Evolutionary conservation across 2,888 invertebrate genomes (phyloP), one percentile per base, ranked within the genome.

Genomic region (Eristalis pertinax): DNA sequence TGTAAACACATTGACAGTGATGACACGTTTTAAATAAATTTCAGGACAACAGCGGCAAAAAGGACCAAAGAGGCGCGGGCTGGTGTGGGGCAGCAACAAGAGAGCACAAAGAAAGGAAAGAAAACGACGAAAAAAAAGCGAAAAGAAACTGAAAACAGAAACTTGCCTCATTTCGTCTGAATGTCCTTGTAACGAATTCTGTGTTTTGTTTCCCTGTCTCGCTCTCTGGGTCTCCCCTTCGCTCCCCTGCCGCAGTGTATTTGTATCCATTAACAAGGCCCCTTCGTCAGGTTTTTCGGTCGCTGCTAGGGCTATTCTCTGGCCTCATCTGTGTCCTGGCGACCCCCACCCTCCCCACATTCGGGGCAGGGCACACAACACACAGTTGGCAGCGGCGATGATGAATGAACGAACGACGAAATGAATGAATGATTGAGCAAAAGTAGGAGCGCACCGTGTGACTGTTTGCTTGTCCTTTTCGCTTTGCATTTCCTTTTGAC

Each of bases 21-120:
- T 73, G 76, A 74, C 85, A 85, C 73, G 81, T 80, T 85, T 85
- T 81, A 85, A 81, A 81, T 81, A 81, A 85, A 81, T 68, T 68
- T 64, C 73, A 76, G 67, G 50, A 72, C 67, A 70, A 58, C 56
- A 32, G 19, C 11, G 26, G 24, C 19, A 32, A 24, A 1, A 24
- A 58, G 41, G 22, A 65, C 41, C n/a, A 19, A 15, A 22, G 24
- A 24, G 24, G 50, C 4, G 5, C 29, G 26, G 62, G 32, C 56
- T 56, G 63, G 50, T 13, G 56, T 56, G 35, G 72, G 50, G 63
- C 11, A 60, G 56, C 58, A 80, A 67, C 62, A 56, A 68, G 58
- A 58, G 24, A 13, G 24, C 35, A 35, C 24, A 58, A 29, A 56
- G 64, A 64, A 65, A 75, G 26, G 32, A 58, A 22, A 62, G 10